These are phyloP conservation scores for Brotogeris chrysoptera DNA, from an alignment of 2,797 vertebrate genomes.

Conservation along the genomic window DNA sequence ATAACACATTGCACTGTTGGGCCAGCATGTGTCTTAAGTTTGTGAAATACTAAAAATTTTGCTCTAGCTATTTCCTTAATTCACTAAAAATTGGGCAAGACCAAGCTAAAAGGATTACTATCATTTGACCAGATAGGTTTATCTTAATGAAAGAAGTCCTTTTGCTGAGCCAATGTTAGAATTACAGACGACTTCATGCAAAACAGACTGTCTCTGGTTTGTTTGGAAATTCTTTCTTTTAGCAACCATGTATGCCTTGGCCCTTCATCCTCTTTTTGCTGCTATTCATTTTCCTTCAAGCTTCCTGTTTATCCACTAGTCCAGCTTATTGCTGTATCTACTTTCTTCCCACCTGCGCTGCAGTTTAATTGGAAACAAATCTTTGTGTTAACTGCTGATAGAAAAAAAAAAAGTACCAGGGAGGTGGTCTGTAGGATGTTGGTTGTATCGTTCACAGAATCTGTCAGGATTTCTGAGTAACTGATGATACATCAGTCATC, in stretches of 20 bases:
- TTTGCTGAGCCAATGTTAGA: background rate
- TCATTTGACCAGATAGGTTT: background rate
- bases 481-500: constrained; percentile 37
- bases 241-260: background rate
- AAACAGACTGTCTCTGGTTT: background rate
- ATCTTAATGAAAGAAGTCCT: background rate
- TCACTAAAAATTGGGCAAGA: constrained; percentile 15
- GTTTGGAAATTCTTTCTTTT: background rate
- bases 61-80: constrained; percentile 13
- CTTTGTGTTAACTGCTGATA: background rate
- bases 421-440: background rate
- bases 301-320: background rate
- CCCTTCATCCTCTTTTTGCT: background rate
- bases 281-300: background rate
- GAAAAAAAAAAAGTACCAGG: background rate
- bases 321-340: background rate
- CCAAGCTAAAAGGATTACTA: background rate
- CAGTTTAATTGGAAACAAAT: constrained; percentile 28
- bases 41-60: background rate
- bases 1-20: background rate
- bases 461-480: constrained; percentile 48
- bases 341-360: background rate
- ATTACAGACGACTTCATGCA: background rate
- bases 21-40: background rate
- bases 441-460: constrained; percentile 26